Evolutionary conservation across 1,140 invertebrate genomes (phyloP), one percentile per base, ranked within the genome.

Genomic region (Geopemphigus sp.): DNA sequence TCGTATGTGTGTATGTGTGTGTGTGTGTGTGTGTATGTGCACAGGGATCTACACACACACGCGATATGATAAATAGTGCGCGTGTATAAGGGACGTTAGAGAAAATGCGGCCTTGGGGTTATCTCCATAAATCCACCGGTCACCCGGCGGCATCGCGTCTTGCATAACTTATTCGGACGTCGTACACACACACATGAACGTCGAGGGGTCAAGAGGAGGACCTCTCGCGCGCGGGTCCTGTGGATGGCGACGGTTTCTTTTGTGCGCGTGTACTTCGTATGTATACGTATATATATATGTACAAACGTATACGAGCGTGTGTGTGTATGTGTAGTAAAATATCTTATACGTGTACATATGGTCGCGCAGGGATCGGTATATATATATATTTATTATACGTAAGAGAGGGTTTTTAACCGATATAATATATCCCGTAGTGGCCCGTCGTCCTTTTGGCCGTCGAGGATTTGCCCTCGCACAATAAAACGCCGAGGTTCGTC

Each of bases 91-190:
- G 66, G 66, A 68, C 39, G 22, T 12, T 26, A 12, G 50, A 70
- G 66, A 26, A 70, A 19, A 70, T 22, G 72, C 29, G 45, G 29
- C 56, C 57, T 14, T 24, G 74, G 74, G 74, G 74, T 78, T 63
- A 61, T 78, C 61, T 61, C 57, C 74, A 61, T 78, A 78, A 78
- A 78, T 78, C 74, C 73, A 59, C 73, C 22, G 73, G 73, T 59
- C 74, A 50, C 10, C 56, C 39, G 56, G 56, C 57, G 32, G 74
- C 74, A 29, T 19, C 57, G 57, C 74, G 57, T 78, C 57, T 78
- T 47, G 74, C 74, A 78, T 78, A 78, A 78, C 74, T 78, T 63
- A 63, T 50, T 22, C 45, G 22, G n/a, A 68, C 54, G 72, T 74
- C 72, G 54, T 74, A 59, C 54, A 56, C 47, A 53, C 22, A 47